phyloP scores from a whole-genome alignment of 2,113 vertebrate genomes.

The Pionites leucogaster region DNA sequence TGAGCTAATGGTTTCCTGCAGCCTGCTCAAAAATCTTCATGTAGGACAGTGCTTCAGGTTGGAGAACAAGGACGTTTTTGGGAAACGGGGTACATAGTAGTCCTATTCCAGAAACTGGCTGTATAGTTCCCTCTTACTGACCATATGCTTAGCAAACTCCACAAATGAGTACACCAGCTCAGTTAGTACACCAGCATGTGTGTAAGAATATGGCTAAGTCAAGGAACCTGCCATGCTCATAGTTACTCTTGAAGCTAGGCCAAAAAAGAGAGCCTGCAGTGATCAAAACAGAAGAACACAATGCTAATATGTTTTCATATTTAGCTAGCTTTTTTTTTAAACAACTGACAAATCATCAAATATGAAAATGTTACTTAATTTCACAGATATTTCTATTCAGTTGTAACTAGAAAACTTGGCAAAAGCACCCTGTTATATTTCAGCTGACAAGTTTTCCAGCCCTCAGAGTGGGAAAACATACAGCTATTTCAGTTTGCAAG shows the following conservation, averaged over 20 bases:
- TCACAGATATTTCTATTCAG: slow-evolving; percentile 24
- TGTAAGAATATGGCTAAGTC: neutral
- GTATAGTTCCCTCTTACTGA: neutral
- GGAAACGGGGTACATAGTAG: neutral
- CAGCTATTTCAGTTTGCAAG: slow-evolving; percentile 16
- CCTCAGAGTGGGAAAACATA: slow-evolving; percentile 2
- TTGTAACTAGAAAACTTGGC: slow-evolving; percentile 12
- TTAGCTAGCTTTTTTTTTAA: neutral
- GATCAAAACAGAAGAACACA: neutral
- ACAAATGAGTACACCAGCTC: neutral
- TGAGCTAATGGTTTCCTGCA: neutral
- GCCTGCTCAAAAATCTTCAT: neutral
- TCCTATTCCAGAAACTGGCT: neutral
- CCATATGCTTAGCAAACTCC: neutral
- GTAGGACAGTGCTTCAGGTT: neutral
- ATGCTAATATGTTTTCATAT: slow-evolving; percentile 4
- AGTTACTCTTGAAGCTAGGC: neutral
- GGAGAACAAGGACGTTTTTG: neutral
- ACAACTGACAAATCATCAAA: neutral
- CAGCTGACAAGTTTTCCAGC: slow-evolving; percentile 14
- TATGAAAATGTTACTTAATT: slow-evolving; percentile 33
- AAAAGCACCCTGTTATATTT: slow-evolving; percentile 19
- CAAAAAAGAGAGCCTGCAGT: neutral
- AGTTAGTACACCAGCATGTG: neutral
- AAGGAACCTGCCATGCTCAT: neutral